Conservation (phyloP, 2,888 invertebrate species). For the Ctena decussata region DNA sequence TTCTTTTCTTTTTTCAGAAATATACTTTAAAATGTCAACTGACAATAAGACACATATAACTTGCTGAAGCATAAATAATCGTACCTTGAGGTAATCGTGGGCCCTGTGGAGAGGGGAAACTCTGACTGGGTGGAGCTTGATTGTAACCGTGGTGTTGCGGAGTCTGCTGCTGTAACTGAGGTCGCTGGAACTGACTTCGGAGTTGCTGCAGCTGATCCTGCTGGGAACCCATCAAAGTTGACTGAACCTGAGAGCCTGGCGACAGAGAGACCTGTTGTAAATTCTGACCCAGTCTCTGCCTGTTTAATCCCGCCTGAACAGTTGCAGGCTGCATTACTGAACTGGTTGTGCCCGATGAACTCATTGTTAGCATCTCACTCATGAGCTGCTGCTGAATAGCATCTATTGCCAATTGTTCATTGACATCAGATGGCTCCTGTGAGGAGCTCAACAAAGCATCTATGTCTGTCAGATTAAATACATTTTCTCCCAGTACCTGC, state of each 20-base stretch:
- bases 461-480: conserved; percentile 64
- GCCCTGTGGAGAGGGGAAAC: conserved; percentile 8
- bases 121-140: conserved; percentile 5
- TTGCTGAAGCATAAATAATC: too few species aligned
- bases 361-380: conserved; percentile 88
- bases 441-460: conserved; percentile 69
- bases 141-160: background rate
- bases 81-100: conserved; percentile 18
- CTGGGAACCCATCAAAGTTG: conserved; percentile 45
- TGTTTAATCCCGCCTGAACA: conserved; percentile 30
- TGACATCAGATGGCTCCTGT: conserved; percentile 64
- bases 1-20: too few species aligned
- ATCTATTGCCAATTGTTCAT: conserved; percentile 94
- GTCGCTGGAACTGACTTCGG: conserved; percentile 87
- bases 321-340: conserved; percentile 31
- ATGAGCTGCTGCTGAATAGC: conserved; percentile 96
- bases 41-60: too few species aligned
- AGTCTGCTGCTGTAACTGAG: conserved; percentile 51
- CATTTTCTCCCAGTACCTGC: conserved; percentile 76
- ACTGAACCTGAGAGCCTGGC: conserved; percentile 36
- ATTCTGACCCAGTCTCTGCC: conserved; percentile 45
- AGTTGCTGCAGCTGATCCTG: conserved; percentile 62
- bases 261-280: conserved; percentile 19
- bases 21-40: too few species aligned
- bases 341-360: conserved; percentile 20